Conservation (phyloP, 2,797 vertebrate genomes). For the Borostomias antarcticus region DNA sequence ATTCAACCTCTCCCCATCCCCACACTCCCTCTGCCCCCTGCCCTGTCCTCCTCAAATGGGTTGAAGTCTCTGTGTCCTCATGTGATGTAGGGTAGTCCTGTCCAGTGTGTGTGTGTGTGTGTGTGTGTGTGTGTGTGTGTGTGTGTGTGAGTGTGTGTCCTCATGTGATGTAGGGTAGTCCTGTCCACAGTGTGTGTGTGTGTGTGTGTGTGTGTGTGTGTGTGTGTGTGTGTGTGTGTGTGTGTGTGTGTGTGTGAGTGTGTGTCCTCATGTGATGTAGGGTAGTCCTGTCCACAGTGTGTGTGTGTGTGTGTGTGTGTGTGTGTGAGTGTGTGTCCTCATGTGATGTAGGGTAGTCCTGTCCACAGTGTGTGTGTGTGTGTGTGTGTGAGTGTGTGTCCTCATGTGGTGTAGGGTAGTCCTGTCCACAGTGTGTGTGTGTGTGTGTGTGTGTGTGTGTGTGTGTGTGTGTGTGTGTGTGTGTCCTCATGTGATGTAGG, state of each 20-base stretch:
- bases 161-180: slow-evolving; percentile 60
- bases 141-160: slow-evolving; percentile 52
- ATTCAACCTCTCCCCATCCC: slow-evolving; percentile 70
- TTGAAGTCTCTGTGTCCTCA: slow-evolving; percentile 68
- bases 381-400: slow-evolving; percentile 21
- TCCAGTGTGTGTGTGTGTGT: slow-evolving; percentile 9
- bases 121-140: slow-evolving; percentile 21
- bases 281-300: slow-evolving; percentile 38
- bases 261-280: slow-evolving; percentile 67
- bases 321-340: slow-evolving; percentile 43
- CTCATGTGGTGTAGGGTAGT: slow-evolving; percentile 51
- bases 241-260: no score
- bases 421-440: slow-evolving; percentile 27
- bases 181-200: slow-evolving; percentile 19
- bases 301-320: slow-evolving; percentile 9
- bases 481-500: slow-evolving; percentile 5
- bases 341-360: slow-evolving; percentile 58
- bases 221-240: slow-evolving; percentile 2
- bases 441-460: no score
- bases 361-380: slow-evolving; percentile 11
- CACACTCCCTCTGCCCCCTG: slow-evolving; percentile 56
- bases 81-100: slow-evolving; percentile 58
- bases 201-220: slow-evolving; percentile 21
- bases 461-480: slow-evolving; percentile 44
- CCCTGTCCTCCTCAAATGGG: slow-evolving; percentile 62